Evolutionary conservation across 2,888 invertebrate species (phyloP).

Genomic region (Polyploca ridens): DNA sequence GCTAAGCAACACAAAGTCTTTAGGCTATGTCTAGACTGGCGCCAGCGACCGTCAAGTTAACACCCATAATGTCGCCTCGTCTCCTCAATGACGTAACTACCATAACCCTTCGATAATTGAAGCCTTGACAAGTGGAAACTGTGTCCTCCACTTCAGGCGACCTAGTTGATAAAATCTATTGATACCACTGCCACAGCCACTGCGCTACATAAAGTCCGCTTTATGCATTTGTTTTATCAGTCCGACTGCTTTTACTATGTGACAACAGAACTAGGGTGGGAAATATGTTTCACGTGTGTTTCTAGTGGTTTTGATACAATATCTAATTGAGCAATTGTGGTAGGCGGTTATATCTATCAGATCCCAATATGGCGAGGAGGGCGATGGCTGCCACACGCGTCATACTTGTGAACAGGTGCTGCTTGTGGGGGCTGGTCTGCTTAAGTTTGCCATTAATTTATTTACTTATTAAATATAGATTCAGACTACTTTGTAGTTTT

Average conservation of each 20-base stretch:
- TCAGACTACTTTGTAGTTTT: no score
- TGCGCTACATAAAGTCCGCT: background rate
- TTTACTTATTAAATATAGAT: no score
- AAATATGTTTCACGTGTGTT: no score
- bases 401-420: no score
- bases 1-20: slow-evolving; percentile 12
- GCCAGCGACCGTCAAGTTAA: slow-evolving; percentile 43
- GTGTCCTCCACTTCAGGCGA: background rate
- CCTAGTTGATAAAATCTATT: slow-evolving; percentile 8
- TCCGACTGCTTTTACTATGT: background rate
- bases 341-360: no score
- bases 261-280: background rate
- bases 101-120: slow-evolving; percentile 29
- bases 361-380: no score
- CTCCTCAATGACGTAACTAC: slow-evolving; percentile 33
- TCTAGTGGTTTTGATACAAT: no score
- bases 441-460: no score
- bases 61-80: slow-evolving; percentile 32
- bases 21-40: slow-evolving; percentile 42
- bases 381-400: no score
- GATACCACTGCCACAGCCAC: background rate
- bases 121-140: slow-evolving; percentile 12
- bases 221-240: slow-evolving; percentile 1
- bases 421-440: no score
- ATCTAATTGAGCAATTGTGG: no score